A percentile compares a stretch with the other conserved stretches of the same genome.
These are phyloP conservation scores for Blastobasis lacticolella DNA, from an alignment of 2,888 invertebrate species.

Conservation along the genomic window DNA sequence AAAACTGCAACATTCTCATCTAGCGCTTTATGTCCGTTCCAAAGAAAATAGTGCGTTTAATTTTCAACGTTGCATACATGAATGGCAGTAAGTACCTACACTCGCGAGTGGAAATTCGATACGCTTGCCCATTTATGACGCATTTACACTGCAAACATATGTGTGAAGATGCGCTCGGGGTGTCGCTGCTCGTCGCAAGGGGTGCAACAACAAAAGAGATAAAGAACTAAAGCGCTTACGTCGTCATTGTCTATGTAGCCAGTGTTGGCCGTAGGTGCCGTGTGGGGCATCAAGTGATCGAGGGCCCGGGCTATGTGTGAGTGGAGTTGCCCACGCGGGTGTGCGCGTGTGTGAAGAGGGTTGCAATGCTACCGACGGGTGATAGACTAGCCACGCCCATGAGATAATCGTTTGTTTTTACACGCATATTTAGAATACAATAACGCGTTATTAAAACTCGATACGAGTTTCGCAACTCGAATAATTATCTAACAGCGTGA, in stretches of 20 bases:
- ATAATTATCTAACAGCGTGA: not conserved
- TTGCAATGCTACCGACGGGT: slow-evolving; percentile 47
- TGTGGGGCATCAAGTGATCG: slow-evolving; percentile 40
- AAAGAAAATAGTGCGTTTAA: too few species aligned
- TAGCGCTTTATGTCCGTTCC: too few species aligned
- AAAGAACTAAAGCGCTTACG: slow-evolving; percentile 68
- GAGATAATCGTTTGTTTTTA: slow-evolving; percentile 52
- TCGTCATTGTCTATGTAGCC: slow-evolving; percentile 52
- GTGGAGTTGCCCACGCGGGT: slow-evolving; percentile 11
- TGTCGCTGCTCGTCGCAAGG: slow-evolving; percentile 30
- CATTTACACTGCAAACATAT: slow-evolving; percentile 11
- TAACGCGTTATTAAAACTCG: too few species aligned
- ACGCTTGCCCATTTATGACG: not conserved
- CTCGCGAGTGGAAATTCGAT: not conserved
- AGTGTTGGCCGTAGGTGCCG: slow-evolving; percentile 29
- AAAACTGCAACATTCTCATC: too few species aligned
- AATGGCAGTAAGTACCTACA: too few species aligned
- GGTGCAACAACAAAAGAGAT: slow-evolving; percentile 44
- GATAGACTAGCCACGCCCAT: slow-evolving; percentile 56
- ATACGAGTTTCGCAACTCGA: too few species aligned
- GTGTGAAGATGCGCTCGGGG: slow-evolving; percentile 18
- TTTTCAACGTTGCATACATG: too few species aligned
- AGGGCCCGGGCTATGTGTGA: slow-evolving; percentile 27
- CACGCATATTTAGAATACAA: slow-evolving; percentile 21
- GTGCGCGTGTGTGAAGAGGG: slow-evolving; percentile 29